Base-by-base conservation (phyloP, 2,113 vertebrate genomes). In the Chloropsis cyanopogon region DNA sequence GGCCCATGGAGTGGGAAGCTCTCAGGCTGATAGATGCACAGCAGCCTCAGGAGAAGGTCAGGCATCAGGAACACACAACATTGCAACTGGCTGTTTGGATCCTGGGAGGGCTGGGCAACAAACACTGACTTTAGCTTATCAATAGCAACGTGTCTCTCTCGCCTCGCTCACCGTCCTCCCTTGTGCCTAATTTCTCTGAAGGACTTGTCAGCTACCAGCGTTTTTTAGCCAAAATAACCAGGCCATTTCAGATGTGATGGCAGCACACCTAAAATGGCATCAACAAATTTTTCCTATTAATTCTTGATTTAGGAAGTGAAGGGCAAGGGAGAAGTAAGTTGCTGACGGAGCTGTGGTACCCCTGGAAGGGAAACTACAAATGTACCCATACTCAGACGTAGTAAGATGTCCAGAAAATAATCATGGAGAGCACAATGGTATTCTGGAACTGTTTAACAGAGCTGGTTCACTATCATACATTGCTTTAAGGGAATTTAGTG, bases 91-190 rank as follows among this genome's bases (percentile, higher is more conserved):
- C 50, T 91, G 63, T 61, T 54, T 50, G 71, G 72, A 41, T 66
- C 64, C 13, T 2, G 14, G 71, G 28, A 82, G 44, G 9, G 46
- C 71, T 49, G 72, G 69, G 83, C 39, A 91, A 20, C 47, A 87
- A 92, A 89, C 95, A 92, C 53, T 56, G 80, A 92, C 75, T 92
- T 71, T 4, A 68, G 73, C 81, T 89, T 89, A 91, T 92, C 78
- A 65, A 18, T 3, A 84, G 77, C 81, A 82, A 70, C 2, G 0
- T 4, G 33, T 22, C 13, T 81, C 72, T 70, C 47, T 60, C 1
- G 0, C 28, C 52, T 18, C 1, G 7, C 70, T 92, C 54, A 13
- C 72, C 35, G 21, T 16, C 82, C 46, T 96, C 86, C 89, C 70
- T 1, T 71, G 53, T 37, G 10, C 64, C 39, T 60, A 31, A 83